phyloP scores from a whole-genome alignment of 2,797 vertebrate species.

The Pantherophis vulpinus region DNA sequence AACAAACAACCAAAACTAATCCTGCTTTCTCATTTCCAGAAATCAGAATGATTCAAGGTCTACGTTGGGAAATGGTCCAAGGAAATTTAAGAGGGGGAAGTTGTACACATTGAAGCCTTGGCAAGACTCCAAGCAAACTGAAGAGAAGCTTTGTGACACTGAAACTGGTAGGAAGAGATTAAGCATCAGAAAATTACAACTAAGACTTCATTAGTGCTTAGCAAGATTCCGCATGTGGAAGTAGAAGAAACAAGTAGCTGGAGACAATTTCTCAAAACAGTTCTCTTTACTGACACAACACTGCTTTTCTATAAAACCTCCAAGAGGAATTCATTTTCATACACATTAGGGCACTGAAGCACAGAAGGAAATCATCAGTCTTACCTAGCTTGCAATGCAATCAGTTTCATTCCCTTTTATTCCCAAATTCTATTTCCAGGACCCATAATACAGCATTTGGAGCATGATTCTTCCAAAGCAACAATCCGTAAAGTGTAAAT shows the following conservation, averaged over 20 bases:
- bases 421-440: conserved; percentile 44
- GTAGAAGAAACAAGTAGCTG: conserved; percentile 21
- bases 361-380: conserved; percentile 40
- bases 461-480: conserved; percentile 31
- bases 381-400: conserved; percentile 47
- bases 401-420: conserved; percentile 33
- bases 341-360: conserved; percentile 37
- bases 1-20: conserved; percentile 16
- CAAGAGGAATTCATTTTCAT: conserved; percentile 55
- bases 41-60: conserved; percentile 18
- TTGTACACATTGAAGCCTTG: conserved; percentile 11
- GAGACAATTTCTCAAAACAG: conserved; percentile 28
- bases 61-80: conserved; percentile 19
- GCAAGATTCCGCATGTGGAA: conserved; percentile 30
- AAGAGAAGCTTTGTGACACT: conserved; percentile 5
- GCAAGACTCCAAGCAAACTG: conserved; percentile 1
- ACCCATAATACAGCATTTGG: conserved; percentile 39
- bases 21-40: conserved; percentile 6
- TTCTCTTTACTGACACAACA: conserved; percentile 50
- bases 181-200: conserved; percentile 25
- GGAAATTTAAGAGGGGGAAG: conserved; percentile 10
- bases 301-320: conserved; percentile 33
- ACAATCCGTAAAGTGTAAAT: conserved; percentile 36
- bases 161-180: conserved; percentile 8
- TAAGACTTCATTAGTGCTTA: conserved; percentile 25